Evolutionary conservation across 2,888 invertebrate species (phyloP).

Genomic region (Pterostichus niger): DNA sequence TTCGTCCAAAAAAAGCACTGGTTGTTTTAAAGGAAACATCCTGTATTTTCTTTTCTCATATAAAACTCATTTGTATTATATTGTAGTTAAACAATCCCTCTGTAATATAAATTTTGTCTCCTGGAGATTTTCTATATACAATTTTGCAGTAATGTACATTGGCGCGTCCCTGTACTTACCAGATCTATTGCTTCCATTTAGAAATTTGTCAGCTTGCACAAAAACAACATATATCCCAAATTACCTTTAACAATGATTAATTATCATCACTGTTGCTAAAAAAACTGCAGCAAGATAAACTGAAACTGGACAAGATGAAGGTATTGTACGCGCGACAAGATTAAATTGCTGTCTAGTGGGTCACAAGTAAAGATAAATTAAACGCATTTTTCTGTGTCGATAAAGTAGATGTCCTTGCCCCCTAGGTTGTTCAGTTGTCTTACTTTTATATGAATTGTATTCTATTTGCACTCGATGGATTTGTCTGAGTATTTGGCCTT

Average conservation of each 20-base stretch:
- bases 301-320: neutral
- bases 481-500: constrained; percentile 4
- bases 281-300: neutral
- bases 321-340: constrained; percentile 13
- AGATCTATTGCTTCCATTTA: no score
- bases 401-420: constrained; percentile 1
- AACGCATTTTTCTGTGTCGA: constrained; percentile 7
- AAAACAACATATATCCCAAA: neutral
- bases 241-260: neutral
- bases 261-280: neutral
- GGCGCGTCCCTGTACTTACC: no score
- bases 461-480: neutral
- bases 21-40: no score
- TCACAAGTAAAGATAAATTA: constrained; percentile 25
- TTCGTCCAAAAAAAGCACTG: no score
- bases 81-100: no score
- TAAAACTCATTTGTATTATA: no score
- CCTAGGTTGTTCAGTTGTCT: constrained; percentile 10
- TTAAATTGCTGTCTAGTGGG: constrained; percentile 24
- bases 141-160: no score
- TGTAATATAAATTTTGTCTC: no score
- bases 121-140: no score
- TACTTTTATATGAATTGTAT: constrained; percentile 15
- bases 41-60: no score
- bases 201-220: no score